phyloP scores from a whole-genome alignment of 2,113 vertebrate species.

The Macquaria ambigua region DNA sequence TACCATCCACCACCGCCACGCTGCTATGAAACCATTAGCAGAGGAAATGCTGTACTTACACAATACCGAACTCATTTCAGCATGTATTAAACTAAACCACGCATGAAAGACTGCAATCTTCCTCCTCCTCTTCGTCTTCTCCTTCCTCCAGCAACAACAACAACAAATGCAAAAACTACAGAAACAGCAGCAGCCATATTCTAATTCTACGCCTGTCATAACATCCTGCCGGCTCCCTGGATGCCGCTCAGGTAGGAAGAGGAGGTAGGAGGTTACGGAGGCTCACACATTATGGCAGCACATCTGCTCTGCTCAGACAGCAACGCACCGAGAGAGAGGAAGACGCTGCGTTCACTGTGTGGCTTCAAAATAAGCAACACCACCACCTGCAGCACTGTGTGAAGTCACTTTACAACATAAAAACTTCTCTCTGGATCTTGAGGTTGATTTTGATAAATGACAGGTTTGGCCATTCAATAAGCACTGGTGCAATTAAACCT shows the following conservation, averaged over 20 bases:
- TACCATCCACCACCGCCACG: constrained; percentile 25
- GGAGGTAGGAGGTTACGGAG: constrained; percentile 50
- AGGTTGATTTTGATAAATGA: constrained; percentile 10
- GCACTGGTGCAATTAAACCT: background rate
- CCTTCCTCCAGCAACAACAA: background rate
- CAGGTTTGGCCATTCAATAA: background rate
- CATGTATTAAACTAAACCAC: constrained; percentile 66
- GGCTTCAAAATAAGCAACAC: constrained; percentile 12
- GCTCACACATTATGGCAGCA: constrained; percentile 52
- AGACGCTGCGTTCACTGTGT: constrained; percentile 17
- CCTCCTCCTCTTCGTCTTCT: constrained; percentile 30
- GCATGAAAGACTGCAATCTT: constrained; percentile 52
- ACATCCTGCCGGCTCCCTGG: constrained; percentile 47
- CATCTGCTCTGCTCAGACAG: constrained; percentile 56
- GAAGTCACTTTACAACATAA: constrained; percentile 14
- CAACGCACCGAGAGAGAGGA: background rate
- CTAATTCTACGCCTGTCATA: constrained; percentile 55
- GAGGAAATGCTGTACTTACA: constrained; percentile 69
- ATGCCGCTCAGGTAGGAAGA: constrained; percentile 53
- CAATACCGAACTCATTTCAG: constrained; percentile 58
- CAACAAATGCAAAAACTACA: constrained; percentile 5
- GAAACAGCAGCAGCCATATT: constrained; percentile 47
- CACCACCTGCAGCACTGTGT: background rate
- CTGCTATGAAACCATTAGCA: constrained; percentile 59
- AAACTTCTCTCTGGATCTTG: background rate